Conservation (phyloP, 1,140 invertebrate genomes). For the Teleogryllus occipitalis region DNA sequence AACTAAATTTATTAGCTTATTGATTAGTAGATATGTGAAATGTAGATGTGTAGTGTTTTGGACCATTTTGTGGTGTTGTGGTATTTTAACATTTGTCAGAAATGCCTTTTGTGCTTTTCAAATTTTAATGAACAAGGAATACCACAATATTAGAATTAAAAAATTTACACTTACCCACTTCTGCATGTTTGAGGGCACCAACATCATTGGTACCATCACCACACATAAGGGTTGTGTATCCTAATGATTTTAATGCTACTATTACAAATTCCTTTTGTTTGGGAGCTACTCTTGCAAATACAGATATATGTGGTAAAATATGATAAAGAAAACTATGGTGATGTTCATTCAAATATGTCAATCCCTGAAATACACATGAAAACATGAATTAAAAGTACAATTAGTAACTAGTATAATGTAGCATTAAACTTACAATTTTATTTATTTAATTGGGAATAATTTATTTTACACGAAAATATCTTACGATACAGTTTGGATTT, state of each 20-base stretch:
- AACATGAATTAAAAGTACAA: neutral
- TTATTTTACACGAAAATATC: too few relatives aligned
- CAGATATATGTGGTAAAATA: constrained; percentile 75
- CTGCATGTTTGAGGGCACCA: constrained; percentile 97
- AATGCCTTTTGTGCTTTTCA: neutral
- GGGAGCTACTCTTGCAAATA: constrained; percentile 90
- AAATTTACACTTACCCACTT: constrained; percentile 59
- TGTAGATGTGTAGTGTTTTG: too few relatives aligned
- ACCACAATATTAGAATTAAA: neutral
- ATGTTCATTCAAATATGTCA: constrained; percentile 60
- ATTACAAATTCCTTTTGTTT: constrained; percentile 97
- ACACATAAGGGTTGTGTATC: constrained; percentile 93
- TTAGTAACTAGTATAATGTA: neutral
- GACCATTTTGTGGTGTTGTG: too few relatives aligned
- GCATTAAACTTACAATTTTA: too few relatives aligned
- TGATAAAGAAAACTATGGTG: constrained; percentile 55
- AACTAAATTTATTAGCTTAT: too few relatives aligned
- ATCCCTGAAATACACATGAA: constrained; percentile 44
- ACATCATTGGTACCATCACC: constrained; percentile 99
- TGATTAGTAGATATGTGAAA: too few relatives aligned
- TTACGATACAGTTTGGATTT: neutral
- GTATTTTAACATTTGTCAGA: neutral
- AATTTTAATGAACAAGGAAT: neutral
- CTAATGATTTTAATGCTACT: constrained; percentile 76
- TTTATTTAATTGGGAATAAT: too few relatives aligned